These are phyloP conservation scores for Eupleurogrammus muticus DNA, from an alignment of 2,797 vertebrate species.

Conservation along the genomic window DNA sequence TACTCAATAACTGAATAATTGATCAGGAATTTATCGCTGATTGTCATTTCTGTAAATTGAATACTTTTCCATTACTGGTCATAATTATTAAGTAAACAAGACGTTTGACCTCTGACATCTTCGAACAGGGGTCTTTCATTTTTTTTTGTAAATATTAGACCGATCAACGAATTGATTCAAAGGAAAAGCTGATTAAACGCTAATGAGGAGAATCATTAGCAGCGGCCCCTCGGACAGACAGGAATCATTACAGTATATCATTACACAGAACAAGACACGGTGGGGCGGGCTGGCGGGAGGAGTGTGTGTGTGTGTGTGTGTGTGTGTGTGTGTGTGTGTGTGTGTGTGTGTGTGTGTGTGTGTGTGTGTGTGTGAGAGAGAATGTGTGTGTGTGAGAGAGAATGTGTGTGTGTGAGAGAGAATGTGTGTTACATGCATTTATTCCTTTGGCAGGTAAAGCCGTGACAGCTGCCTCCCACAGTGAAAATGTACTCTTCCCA, in stretches of 20 bases:
- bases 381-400: too few species aligned
- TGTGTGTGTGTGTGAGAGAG: too few species aligned
- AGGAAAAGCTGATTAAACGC: constrained; percentile 13
- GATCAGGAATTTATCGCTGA: not conserved
- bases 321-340: constrained; percentile 34
- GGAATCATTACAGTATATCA: constrained; percentile 19
- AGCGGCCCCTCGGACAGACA: constrained; percentile 29
- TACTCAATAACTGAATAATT: not conserved
- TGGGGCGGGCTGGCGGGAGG: constrained; percentile 20
- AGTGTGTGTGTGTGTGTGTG: constrained; percentile 28
- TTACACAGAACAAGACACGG: constrained; percentile 36
- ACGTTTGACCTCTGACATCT: constrained; percentile 9
- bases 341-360: constrained; percentile 34
- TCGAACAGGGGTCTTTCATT: not conserved
- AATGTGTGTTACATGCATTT: constrained; percentile 44
- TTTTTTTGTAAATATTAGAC: not conserved
- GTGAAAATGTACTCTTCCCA: constrained; percentile 50
- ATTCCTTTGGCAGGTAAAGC: constrained; percentile 65
- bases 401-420: too few species aligned
- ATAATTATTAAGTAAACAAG: constrained; percentile 20
- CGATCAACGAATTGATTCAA: constrained; percentile 30
- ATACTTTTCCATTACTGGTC: constrained; percentile 12
- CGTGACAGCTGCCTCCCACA: constrained; percentile 57
- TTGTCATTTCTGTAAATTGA: not conserved
- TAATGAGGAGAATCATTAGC: constrained; percentile 31